Conservation (phyloP, 2,797 vertebrate genomes). For the Pseudochirops cupreus region DNA sequence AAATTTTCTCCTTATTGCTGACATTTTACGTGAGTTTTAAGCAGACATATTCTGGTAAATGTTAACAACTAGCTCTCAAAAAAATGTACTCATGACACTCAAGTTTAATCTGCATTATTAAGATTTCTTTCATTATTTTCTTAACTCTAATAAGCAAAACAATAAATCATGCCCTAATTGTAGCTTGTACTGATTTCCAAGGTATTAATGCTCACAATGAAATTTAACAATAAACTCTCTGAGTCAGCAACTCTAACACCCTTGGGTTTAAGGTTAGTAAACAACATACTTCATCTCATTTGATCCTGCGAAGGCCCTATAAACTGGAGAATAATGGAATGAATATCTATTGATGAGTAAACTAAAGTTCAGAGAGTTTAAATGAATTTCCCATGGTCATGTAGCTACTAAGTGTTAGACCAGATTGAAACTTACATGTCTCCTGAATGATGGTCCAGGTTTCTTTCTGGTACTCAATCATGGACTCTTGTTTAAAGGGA, state of each 20-base stretch:
- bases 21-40: not conserved
- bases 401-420: not conserved
- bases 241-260: not conserved
- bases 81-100: not conserved
- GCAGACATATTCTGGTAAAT: not conserved
- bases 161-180: not conserved
- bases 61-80: not conserved
- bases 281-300: not conserved
- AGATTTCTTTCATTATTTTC: not conserved
- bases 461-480: not conserved
- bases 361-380: not conserved
- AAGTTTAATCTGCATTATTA: not conserved
- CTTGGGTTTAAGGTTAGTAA: not conserved
- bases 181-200: not conserved
- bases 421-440: not conserved
- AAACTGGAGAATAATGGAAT: not conserved
- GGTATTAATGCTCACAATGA: not conserved
- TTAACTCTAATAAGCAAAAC: not conserved
- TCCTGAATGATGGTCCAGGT: not conserved
- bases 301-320: not conserved
- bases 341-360: not conserved
- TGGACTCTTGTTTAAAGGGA: not conserved
- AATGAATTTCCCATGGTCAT: not conserved
- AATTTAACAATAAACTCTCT: not conserved
- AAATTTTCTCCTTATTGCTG: not conserved